Evolutionary conservation across 2,888 invertebrate species (phyloP), one percentile per base, ranked within the genome.

Genomic region (Eretmocerus hayati): DNA sequence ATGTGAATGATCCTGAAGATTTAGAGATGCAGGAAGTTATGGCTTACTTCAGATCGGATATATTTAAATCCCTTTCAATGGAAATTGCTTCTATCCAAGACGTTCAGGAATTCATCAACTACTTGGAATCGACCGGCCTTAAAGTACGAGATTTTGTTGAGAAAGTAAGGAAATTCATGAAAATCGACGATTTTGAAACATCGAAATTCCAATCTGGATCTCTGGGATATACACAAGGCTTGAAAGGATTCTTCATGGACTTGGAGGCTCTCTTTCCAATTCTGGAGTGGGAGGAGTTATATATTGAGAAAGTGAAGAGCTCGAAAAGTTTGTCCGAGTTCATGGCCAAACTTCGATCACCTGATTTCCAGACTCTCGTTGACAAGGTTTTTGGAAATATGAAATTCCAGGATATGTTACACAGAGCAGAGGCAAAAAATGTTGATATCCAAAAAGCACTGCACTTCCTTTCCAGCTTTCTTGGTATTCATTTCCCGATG

Each of bases 361-460:
- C 49, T 2, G 55, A 59, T 20, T 57, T 63, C 20, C 57, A 59
- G 38, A 43, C 40, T 2, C 46, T 67, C 3, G 20, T 62, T 1
- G 44, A 58, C 5, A 44, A 54, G 2, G 6, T 63, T 2, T 19
- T 42, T 15, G 20, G 22, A 5, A 51, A 49, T 13, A 15, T 39
- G 3, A 20, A 23, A 13, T 26, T 58, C 1, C 44, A 47, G 20
- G 46, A 56, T 3, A 18, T 57, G 0, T 32, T 60, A 4, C 15
- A 15, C 0, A 57, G 56, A 11, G 51, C 57, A 0, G 43, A 56
- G 31, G 50, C 53, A 1, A 58, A 52, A 18, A 59, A 63, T n/a
- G 48, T 65, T 1, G 54, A 65, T 30, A 40, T 65, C 0, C 26
- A 46, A 5, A 50, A 46, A 0, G 0, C 57, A 1, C 36, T 42